A percentile compares a stretch with the other conserved stretches of the same genome.
Evolutionary conservation across 1,140 invertebrate species (phyloP).

Genomic region (Druon quercuslanigerum): DNA sequence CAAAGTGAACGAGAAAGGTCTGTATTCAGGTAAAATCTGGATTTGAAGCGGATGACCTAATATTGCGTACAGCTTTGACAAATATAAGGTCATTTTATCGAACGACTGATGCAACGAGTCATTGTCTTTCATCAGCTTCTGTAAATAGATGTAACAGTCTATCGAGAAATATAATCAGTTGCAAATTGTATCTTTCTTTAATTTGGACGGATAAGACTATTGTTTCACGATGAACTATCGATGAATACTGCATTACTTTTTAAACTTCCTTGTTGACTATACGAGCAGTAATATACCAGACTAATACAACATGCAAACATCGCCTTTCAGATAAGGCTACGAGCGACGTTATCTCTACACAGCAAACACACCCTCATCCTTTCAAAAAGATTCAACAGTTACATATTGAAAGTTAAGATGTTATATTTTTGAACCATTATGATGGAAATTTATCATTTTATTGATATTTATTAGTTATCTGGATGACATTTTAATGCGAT

Average conservation of each 20-base stretch:
- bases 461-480: conserved; percentile 3
- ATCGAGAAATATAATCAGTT: conserved; percentile 28
- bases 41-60: conserved; percentile 34
- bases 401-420: neutral
- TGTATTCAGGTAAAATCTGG: neutral
- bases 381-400: conserved; percentile 8
- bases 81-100: conserved; percentile 55
- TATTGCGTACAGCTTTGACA: conserved; percentile 39
- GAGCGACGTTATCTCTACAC: neutral
- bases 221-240: neutral
- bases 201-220: conserved; percentile 17
- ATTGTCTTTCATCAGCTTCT: conserved; percentile 68
- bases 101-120: conserved; percentile 70
- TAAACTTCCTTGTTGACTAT: conserved; percentile 1
- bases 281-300: neutral
- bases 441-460: conserved; percentile 5
- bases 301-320: conserved; percentile 1
- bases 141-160: conserved; percentile 23
- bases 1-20: no score
- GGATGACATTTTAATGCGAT: conserved; percentile 7
- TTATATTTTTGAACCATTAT: no score
- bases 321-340: conserved; percentile 4
- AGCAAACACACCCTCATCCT: conserved; percentile 11
- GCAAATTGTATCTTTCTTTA: conserved; percentile 24
- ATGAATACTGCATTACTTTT: conserved; percentile 10